Evolutionary conservation across 2,113 vertebrate genomes (phyloP), one percentile per base, ranked within the genome.

Genomic region (Nematolebias whitei): DNA sequence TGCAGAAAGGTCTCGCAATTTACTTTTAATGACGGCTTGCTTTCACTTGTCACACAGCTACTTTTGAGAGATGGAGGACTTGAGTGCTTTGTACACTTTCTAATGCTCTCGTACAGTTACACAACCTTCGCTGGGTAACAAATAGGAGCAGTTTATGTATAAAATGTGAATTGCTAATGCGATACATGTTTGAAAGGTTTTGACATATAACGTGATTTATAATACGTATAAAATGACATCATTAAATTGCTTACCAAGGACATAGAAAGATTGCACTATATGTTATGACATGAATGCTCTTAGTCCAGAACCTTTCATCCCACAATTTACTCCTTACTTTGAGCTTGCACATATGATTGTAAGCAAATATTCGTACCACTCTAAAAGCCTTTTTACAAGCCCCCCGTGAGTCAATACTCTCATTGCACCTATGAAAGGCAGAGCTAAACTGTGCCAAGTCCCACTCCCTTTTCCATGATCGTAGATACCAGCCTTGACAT

Each of bases 1-100:
- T 51, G 49, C 22, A 32, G 35, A 71, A 69, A 45, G 19, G 32
- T 24, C 63, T 60, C 54, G 38, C 43, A 7, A 16, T 53, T 51
- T 23, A 50, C 32, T 63, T 76, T 75, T 63, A 68, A 79, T 74
- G 68, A 40, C 51, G 20, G 60, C 24, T 53, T 45, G 39, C 41
- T 45, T 58, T 70, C 19, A 49, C 40, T 75, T 80, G 18, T 67
- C 35, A 65, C 54, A 39, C 6, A 4, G 38, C 4, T 15, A 20
- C 18, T 26, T 64, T 32, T 41, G 57, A 72, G n/a, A 52, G 66
- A 67, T 26, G 41, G 41, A 53, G 41, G 43, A 45, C 15, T 56
- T 63, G 59, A 62, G 19, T 51, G 20, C 20, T 52, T 29, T 52
- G 32, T 22, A 13, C 19, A 4, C n/a, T 12, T 2, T 20, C 7